Conservation (phyloP, 2,113 vertebrate genomes). For the Microcebus murinus region DNA sequence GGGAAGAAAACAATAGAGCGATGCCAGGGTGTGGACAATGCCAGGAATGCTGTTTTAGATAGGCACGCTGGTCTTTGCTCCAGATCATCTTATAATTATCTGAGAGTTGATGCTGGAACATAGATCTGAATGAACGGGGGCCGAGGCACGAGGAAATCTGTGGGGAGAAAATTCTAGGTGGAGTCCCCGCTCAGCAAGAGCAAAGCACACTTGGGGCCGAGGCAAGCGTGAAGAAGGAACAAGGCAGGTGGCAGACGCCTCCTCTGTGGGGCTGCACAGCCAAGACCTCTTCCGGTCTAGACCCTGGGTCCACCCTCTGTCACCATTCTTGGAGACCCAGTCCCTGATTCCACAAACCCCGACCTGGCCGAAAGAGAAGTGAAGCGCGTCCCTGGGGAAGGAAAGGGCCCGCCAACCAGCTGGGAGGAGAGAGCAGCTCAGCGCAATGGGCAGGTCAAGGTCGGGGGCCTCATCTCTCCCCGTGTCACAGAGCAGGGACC, state of each 20-base stretch:
- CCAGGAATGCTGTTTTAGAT: not conserved
- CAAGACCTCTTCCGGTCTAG: not conserved
- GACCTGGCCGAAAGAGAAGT: not conserved
- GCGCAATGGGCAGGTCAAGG: not conserved
- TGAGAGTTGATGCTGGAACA: not conserved
- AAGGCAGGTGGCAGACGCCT: fast-evolving
- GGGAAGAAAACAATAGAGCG: not conserved
- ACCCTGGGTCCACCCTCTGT: not conserved
- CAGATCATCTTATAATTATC: too few species aligned
- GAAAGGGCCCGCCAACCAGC: not conserved
- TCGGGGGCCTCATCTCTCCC: not conserved
- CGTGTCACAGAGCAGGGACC: fast-evolving
- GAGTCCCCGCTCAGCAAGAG: not conserved
- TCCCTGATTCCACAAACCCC: not conserved
- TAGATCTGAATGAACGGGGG: not conserved
- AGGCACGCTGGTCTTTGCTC: too few species aligned
- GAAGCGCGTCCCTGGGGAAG: not conserved
- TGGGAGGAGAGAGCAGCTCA: not conserved
- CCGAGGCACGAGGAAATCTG: not conserved
- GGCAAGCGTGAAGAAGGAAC: not conserved
- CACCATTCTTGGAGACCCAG: not conserved
- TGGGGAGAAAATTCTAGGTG: not conserved
- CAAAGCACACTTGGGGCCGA: not conserved
- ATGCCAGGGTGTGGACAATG: not conserved
- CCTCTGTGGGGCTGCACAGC: not conserved